Evolutionary conservation across 2,888 invertebrate species (phyloP), one percentile per base, ranked within the genome.

Genomic region (Didymodactylos carnosus): DNA sequence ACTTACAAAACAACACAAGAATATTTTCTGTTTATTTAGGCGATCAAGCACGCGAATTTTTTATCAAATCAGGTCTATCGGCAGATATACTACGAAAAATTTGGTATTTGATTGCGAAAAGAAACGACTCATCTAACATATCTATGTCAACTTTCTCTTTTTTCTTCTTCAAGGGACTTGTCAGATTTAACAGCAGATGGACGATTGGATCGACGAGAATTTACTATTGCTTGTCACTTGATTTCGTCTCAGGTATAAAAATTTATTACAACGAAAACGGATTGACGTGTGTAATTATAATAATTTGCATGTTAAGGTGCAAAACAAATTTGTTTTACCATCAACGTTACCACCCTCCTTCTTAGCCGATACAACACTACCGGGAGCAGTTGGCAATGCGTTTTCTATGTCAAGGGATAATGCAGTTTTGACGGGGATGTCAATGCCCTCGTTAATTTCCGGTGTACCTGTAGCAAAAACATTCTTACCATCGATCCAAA

Each of bases 251-350:
- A 80, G 81, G 77, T 35, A 23, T 53, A 29, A 35, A 35, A 62
- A 10, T 35, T 35, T 62, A 16, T 8, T 3, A 5, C 5, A 41
- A 5, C 25, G 53, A 25, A 53, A 29, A 29, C 29, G 25, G 2
- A 23, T 10, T 16, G 35, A 13, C 93, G 92, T 7, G 89, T 90
- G 1, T 91, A 91, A 8, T 29, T 62, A 40, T 41, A 29, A 71
- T 62, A 74, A 27, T 41, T 53, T 40, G 14, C 23, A n/a, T 53
- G 1, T 71, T 25, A 71, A 71, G 51, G 71, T 40, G 40, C 71
- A 71, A 53, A 46, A 69, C 19, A 40, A 41, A 41, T 39, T n/a
- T 19, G 27, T 49, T 39, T 69, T 74, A 39, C 74, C 74, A 6
- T 2, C 35, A 29, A 25, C 25, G 19, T 62, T 53, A 71, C 74